A percentile compares a stretch with the other conserved stretches of the same genome.
phyloP scores from a whole-genome alignment of 2,113 vertebrate species.

The Bothrops jararaca region DNA sequence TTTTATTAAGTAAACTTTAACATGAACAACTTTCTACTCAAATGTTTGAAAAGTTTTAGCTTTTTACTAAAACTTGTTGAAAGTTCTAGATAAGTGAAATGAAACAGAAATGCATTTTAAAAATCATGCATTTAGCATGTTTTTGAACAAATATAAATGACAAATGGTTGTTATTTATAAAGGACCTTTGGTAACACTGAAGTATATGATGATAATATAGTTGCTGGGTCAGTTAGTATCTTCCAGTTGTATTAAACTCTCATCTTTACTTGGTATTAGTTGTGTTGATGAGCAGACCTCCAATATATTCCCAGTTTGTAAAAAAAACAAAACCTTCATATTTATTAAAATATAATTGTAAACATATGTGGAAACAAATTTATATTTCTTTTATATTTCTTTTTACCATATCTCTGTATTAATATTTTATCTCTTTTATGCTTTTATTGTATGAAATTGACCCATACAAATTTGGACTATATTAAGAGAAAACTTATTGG shows the following conservation, averaged over 20 bases:
- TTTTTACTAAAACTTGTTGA: not conserved
- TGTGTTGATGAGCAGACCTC: not conserved
- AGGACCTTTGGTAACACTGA: not conserved
- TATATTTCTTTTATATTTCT: too few relatives aligned
- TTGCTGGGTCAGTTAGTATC: not conserved
- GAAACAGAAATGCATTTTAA: constrained; percentile 46
- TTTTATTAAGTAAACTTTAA: not conserved
- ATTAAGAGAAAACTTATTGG: not conserved
- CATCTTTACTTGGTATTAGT: not conserved
- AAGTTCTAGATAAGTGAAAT: constrained; percentile 45
- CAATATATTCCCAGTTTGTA: not conserved
- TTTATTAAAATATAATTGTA: constrained; percentile 12
- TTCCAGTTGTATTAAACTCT: not conserved
- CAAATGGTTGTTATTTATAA: not conserved
- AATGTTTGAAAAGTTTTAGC: not conserved
- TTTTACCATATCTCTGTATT: not conserved
- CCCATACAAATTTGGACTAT: not conserved
- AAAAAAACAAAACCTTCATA: not conserved
- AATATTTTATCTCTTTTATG: not conserved
- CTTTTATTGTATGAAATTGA: not conserved
- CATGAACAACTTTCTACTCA: not conserved
- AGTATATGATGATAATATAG: not conserved
- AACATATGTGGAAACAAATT: not conserved
- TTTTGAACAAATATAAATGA: not conserved
- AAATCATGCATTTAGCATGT: not conserved